Conservation (phyloP, 1,140 invertebrate genomes). For the Neelides sp. region DNA sequence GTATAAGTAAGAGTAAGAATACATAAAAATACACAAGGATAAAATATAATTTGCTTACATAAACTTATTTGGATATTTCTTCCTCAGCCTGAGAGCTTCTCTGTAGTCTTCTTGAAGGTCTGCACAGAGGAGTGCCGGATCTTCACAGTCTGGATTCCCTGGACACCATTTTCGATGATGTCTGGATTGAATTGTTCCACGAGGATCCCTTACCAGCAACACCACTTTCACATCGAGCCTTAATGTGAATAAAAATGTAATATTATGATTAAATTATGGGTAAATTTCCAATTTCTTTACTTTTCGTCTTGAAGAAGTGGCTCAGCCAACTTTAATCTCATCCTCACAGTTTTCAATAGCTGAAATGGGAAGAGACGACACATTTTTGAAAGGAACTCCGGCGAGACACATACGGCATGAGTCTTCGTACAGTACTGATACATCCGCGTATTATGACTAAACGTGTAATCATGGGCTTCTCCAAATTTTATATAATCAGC, state of each 20-base stretch:
- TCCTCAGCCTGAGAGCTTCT: constrained; percentile 52
- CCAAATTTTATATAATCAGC: constrained; percentile 63
- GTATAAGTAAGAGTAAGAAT: background rate
- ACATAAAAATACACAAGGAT: no score
- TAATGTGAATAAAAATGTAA: background rate
- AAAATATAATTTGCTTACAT: constrained; percentile 50
- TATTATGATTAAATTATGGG: background rate
- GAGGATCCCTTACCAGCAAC: constrained; percentile 65
- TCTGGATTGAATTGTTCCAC: constrained; percentile 71
- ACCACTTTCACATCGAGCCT: constrained; percentile 54
- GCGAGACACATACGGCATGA: constrained; percentile 57
- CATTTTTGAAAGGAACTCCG: constrained; percentile 58
- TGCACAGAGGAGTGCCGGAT: constrained; percentile 58
- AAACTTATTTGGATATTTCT: constrained; percentile 55
- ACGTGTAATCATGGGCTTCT: constrained; percentile 59
- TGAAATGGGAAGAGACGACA: constrained; percentile 75
- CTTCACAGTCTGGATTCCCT: constrained; percentile 63
- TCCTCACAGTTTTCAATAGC: constrained; percentile 68
- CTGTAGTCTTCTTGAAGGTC: constrained; percentile 71
- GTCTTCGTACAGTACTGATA: constrained; percentile 64
- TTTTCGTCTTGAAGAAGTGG: constrained; percentile 54
- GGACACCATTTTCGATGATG: constrained; percentile 73
- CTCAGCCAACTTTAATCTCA: constrained; percentile 57
- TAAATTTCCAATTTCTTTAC: constrained; percentile 39
- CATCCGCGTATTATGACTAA: constrained; percentile 65